phyloP scores from a whole-genome alignment of 2,113 vertebrate genomes.

The Pelusios castaneus region DNA sequence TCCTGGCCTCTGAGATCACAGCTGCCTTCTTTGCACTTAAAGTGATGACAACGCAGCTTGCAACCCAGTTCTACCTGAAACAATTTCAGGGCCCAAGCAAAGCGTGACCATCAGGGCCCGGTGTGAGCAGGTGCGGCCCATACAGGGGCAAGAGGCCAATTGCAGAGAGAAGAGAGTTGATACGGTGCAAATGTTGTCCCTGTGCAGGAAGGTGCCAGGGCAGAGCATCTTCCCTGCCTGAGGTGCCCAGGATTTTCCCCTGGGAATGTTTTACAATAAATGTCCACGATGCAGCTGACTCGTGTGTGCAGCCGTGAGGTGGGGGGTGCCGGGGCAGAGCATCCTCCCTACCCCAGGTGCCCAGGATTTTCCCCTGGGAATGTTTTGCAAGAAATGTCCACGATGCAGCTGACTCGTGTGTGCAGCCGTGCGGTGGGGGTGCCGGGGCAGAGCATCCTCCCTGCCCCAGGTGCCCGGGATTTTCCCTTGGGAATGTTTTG shows the following conservation, averaged over 20 bases:
- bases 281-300: accelerated
- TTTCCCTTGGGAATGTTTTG: neutral
- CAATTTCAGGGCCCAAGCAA: constrained; percentile 66
- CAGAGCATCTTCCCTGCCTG: neutral
- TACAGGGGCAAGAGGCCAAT: accelerated
- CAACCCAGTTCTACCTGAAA: constrained; percentile 78
- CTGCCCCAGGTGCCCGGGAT: neutral
- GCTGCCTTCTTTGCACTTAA: constrained; percentile 78
- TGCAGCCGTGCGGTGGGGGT: too few species aligned
- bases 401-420: accelerated
- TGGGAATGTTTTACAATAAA: neutral
- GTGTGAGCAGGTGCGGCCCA: neutral
- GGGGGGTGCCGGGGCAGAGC: neutral
- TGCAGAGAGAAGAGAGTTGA: neutral
- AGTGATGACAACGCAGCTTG: constrained; percentile 81
- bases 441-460: neutral
- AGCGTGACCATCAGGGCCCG: accelerated
- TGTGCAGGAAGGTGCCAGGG: neutral
- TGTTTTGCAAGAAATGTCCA: neutral
- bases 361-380: neutral
- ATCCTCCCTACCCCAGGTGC: neutral
- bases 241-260: neutral
- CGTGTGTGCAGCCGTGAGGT: neutral
- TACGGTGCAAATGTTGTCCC: neutral
- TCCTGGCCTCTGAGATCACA: constrained; percentile 76